Evolutionary conservation across 2,113 vertebrate genomes (phyloP).

Genomic region (Geococcyx californianus): DNA sequence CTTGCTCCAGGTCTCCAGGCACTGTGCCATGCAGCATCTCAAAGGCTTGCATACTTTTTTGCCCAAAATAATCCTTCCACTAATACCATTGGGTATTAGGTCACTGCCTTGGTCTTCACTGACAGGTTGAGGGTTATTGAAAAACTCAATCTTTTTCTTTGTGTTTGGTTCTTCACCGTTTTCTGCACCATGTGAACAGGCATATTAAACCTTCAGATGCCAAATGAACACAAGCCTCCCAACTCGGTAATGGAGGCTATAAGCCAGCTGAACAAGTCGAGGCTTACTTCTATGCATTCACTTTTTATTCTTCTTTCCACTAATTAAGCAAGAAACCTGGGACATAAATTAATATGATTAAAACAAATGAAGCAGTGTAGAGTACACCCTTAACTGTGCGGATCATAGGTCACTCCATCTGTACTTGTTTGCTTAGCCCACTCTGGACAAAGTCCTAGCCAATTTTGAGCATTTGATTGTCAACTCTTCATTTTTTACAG

Average conservation of each 20-base stretch:
- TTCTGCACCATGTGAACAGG: not conserved
- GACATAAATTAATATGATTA: not conserved
- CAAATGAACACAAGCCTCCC: not conserved
- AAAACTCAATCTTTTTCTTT: not conserved
- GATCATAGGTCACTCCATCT: constrained; percentile 31
- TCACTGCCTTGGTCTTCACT: too few relatives aligned
- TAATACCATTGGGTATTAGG: too few relatives aligned
- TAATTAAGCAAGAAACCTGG: constrained; percentile 14
- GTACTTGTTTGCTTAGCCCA: constrained; percentile 60
- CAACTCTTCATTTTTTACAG: constrained; percentile 26
- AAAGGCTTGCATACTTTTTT: not conserved
- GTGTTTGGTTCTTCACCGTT: not conserved
- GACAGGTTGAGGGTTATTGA: rapidly evolving
- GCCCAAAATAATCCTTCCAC: not conserved
- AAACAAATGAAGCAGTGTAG: not conserved
- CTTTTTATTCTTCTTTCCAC: not conserved
- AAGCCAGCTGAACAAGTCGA: constrained; percentile 3
- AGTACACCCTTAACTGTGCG: not conserved
- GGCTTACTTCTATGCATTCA: not conserved
- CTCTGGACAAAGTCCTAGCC: constrained; percentile 60
- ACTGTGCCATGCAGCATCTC: not conserved
- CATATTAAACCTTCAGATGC: not conserved
- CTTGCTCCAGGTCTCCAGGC: rapidly evolving
- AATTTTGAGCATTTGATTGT: constrained; percentile 43
- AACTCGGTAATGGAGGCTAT: not conserved